phyloP scores from a whole-genome alignment of 2,888 invertebrate genomes.

The Proisotoma minuta region DNA sequence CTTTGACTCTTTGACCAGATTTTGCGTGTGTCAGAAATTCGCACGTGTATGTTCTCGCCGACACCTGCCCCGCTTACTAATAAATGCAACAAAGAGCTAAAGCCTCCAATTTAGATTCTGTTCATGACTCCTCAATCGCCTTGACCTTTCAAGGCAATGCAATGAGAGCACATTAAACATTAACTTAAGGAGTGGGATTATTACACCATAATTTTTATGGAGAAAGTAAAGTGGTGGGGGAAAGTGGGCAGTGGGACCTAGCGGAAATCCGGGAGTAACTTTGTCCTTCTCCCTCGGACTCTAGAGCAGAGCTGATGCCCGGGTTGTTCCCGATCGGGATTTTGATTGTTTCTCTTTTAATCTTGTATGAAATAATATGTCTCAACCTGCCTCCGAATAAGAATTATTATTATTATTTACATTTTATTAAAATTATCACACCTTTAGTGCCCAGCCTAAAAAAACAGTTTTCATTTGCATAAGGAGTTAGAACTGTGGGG shows the following conservation, averaged over 20 bases:
- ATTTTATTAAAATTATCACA: too few species aligned
- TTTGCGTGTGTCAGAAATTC: slow-evolving; percentile 21
- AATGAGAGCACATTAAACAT: too few species aligned
- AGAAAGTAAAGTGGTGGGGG: background rate
- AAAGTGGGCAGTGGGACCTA: slow-evolving; percentile 34
- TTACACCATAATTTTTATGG: too few species aligned
- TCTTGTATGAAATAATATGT: too few species aligned
- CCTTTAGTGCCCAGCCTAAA: too few species aligned
- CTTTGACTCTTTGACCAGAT: background rate
- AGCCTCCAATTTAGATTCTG: slow-evolving; percentile 19
- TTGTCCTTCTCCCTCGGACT: slow-evolving; percentile 31
- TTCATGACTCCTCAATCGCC: too few species aligned
- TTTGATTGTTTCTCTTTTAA: background rate
- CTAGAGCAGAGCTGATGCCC: slow-evolving; percentile 44
- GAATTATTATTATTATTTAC: too few species aligned
- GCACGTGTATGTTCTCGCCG: slow-evolving; percentile 28
- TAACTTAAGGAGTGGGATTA: too few species aligned
- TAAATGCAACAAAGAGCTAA: slow-evolving; percentile 13
- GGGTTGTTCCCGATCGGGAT: slow-evolving; percentile 27
- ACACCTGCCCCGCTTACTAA: slow-evolving; percentile 24
- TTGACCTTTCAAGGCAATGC: too few species aligned
- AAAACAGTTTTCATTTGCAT: too few species aligned
- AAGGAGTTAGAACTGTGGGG: too few species aligned
- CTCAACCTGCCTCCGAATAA: too few species aligned
- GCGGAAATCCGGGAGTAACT: slow-evolving; percentile 38